phyloP scores from a whole-genome alignment of 2,113 vertebrate species.

The Pomatorhinus ruficollis region DNA sequence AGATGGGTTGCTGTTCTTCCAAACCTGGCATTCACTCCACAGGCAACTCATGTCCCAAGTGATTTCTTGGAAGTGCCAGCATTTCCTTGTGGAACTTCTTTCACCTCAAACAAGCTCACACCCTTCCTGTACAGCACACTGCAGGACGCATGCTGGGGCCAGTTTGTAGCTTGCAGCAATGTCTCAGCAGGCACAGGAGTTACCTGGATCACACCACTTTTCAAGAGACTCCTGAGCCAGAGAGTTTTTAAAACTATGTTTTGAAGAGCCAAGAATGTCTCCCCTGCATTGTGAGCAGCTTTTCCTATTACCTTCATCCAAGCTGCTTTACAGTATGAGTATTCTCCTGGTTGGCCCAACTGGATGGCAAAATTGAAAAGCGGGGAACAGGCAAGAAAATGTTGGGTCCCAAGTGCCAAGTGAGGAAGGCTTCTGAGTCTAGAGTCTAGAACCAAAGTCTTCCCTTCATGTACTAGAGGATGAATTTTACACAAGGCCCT shows the following conservation, averaged over 20 bases:
- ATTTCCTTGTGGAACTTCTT: slow-evolving; percentile 31
- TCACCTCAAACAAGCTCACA: neutral
- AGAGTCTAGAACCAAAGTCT: neutral
- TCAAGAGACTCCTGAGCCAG: neutral
- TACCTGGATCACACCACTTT: neutral
- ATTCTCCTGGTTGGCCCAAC: neutral
- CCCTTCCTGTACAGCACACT: slow-evolving; percentile 40
- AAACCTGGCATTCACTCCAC: neutral
- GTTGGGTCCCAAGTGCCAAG: accelerated
- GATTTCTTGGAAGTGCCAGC: neutral
- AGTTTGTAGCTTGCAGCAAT: neutral
- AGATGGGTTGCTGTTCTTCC: neutral
- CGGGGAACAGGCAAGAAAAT: neutral
- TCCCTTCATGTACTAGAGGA: neutral
- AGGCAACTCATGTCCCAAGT: neutral
- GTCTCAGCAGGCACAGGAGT: neutral
- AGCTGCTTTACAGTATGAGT: neutral
- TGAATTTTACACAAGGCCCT: neutral
- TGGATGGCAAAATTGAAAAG: neutral
- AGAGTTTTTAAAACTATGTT: accelerated
- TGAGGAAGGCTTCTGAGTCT: neutral
- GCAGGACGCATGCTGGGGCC: neutral
- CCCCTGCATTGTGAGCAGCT: neutral
- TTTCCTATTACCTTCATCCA: accelerated
- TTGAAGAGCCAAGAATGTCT: neutral